A percentile compares a stretch with the other conserved stretches of the same genome.
Conservation (phyloP, 2,888 invertebrate species). For the Colostygia pectinataria region DNA sequence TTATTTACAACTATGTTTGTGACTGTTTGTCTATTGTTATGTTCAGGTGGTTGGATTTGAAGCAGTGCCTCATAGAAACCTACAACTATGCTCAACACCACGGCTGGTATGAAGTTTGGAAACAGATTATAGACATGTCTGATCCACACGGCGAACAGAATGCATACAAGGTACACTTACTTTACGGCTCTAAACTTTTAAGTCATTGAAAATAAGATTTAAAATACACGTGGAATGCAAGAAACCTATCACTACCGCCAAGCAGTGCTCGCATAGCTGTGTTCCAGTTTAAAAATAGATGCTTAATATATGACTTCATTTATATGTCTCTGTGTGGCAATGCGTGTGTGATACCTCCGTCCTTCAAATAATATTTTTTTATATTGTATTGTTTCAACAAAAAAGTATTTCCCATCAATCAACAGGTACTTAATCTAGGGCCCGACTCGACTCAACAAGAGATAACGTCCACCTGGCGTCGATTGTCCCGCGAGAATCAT, state of each 20-base stretch:
- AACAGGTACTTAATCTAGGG: conserved; percentile 88
- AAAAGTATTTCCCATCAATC: neutral
- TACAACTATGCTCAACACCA: conserved; percentile 91
- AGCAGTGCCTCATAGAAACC: conserved; percentile 87
- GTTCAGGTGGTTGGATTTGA: conserved; percentile 89
- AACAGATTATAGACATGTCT: conserved; percentile 91
- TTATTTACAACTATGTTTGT: too few species aligned
- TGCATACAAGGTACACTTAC: conserved; percentile 89
- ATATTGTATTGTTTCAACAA: too few species aligned
- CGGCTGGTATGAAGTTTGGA: conserved; percentile 95
- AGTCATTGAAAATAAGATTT: too few species aligned
- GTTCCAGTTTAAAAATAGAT: too few species aligned
- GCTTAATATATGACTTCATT: too few species aligned
- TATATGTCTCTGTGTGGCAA: too few species aligned
- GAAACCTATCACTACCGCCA: too few species aligned
- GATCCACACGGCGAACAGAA: conserved; percentile 96
- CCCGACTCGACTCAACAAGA: conserved; percentile 93
- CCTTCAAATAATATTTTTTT: neutral
- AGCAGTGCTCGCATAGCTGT: too few species aligned
- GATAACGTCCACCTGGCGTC: conserved; percentile 91
- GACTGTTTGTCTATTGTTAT: neutral
- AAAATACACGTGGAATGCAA: too few species aligned
- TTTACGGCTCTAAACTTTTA: too few species aligned
- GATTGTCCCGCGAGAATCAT: conserved; percentile 92
- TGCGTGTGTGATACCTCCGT: too few species aligned